Evolutionary conservation across 2,888 invertebrate species (phyloP), one percentile per base, ranked within the genome.

Genomic region (Brenthis ino): DNA sequence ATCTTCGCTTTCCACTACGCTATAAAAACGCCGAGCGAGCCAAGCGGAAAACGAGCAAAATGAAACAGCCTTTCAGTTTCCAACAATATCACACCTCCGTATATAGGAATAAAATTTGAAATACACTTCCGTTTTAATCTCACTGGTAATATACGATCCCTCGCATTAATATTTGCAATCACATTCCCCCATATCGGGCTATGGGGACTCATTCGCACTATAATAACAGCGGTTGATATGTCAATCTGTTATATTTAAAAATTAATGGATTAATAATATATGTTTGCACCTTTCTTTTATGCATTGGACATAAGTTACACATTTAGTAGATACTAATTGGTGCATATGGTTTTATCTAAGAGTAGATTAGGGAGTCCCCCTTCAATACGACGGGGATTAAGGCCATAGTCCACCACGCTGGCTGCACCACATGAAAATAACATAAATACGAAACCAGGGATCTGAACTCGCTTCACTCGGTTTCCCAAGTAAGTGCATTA

Each of bases 151-250:
- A 57, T 47, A 68, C 64, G 20, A 57, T 57, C 56, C 53, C 47
- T 57, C 50, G 24, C 58, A 67, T 69, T 67, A 64, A 69, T 69
- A 66, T 64, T 69, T 64, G 69, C 66, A 50, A 69, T 69, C 63
- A 64, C 63, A 63, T 63, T 48, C 47, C 64, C 57, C n/a, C 56
- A 37, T 56, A 69, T 65, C 57, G 57, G 48, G 54, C 69, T 57
- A 43, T 53, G 64, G 68, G 57, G 68, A 64, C 68, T 64, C 57
- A 43, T 63, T 63, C 51, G 37, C 60, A 43, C 60, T 63, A 53
- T 20, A 63, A 63, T 63, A 63, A 63, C 53, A 37, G 13, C 20
- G 4, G 14, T 20, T 43, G 37, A 43, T 43, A 43, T 43, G 37
- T 43, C 37, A 43, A 8, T 43, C 2, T 43, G 37, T 43, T 43